Evolutionary conservation across 2,888 invertebrate genomes (phyloP).

Genomic region (Drosophila mimica): DNA sequence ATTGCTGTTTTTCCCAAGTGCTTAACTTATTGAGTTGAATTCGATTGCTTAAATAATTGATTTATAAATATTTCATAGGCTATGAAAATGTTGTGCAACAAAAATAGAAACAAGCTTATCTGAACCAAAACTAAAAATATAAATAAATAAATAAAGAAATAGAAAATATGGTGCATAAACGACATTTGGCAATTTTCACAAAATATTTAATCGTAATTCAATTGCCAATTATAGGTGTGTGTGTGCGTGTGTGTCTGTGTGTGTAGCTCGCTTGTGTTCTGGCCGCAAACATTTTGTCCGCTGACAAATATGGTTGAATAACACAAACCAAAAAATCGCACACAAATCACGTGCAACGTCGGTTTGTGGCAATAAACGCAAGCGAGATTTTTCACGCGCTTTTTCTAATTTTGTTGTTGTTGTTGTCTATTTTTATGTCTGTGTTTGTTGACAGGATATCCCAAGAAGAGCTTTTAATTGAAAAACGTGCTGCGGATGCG

Average conservation of each 20-base stretch:
- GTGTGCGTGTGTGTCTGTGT: slow-evolving; percentile 17
- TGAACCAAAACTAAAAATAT: slow-evolving; percentile 1
- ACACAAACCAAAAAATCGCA: slow-evolving; percentile 49
- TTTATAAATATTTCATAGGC: not conserved
- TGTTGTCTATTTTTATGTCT: not conserved
- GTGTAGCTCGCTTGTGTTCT: slow-evolving; percentile 20
- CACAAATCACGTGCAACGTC: slow-evolving; percentile 69
- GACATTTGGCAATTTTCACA: slow-evolving; percentile 47
- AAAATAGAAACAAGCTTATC: slow-evolving; percentile 2
- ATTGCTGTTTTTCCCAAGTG: not conserved
- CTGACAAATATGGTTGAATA: slow-evolving; percentile 32
- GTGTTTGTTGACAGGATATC: slow-evolving; percentile 53
- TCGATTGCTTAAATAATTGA: not conserved
- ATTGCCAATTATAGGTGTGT: slow-evolving; percentile 47
- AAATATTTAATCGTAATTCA: slow-evolving; percentile 69
- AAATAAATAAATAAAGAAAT: not conserved
- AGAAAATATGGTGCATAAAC: slow-evolving; percentile 17
- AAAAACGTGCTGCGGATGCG: slow-evolving; percentile 77
- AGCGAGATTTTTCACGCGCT: slow-evolving; percentile 55
- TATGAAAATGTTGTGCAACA: not conserved
- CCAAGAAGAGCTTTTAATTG: slow-evolving; percentile 77
- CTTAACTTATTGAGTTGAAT: not conserved
- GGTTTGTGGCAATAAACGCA: slow-evolving; percentile 67
- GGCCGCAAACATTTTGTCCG: slow-evolving; percentile 39
- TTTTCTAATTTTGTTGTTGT: not conserved